These are phyloP conservation scores for Apamea crenata DNA, from an alignment of 2,888 invertebrate genomes.

Conservation along the genomic window DNA sequence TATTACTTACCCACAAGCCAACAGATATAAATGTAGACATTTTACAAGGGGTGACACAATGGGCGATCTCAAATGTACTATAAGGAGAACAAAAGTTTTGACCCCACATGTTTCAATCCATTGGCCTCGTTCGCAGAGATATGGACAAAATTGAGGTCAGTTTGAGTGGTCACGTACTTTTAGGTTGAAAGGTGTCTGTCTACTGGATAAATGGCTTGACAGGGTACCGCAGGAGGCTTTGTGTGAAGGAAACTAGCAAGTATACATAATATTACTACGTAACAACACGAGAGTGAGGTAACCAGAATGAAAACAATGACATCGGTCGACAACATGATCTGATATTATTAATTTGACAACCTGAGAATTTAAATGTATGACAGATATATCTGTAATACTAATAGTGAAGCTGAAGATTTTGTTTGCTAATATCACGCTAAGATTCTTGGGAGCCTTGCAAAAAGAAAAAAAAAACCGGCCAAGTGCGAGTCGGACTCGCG, in stretches of 20 bases:
- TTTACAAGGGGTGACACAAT: too few relatives aligned
- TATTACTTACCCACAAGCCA: too few relatives aligned
- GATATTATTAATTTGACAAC: not conserved
- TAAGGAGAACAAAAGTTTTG: not conserved
- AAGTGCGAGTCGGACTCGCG: too few relatives aligned
- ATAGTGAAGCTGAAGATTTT: not conserved
- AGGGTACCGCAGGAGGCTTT: not conserved
- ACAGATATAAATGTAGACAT: too few relatives aligned
- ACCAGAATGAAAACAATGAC: too few relatives aligned
- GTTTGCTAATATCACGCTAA: too few relatives aligned
- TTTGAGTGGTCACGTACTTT: slow-evolving; percentile 22
- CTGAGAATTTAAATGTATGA: not conserved
- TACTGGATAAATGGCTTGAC: slow-evolving; percentile 1
- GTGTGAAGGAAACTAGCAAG: not conserved
- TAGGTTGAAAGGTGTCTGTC: not conserved
- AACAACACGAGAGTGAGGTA: too few relatives aligned
- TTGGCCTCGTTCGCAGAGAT: not conserved
- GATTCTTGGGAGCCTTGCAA: too few relatives aligned
- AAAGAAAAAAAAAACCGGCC: too few relatives aligned
- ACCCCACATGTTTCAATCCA: not conserved
- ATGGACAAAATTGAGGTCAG: not conserved
- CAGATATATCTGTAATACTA: not conserved
- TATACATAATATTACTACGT: not conserved
- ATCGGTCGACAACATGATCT: not conserved
- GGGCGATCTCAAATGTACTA: not conserved